Percentiles rank a stretch among this genome's conserved stretches.
These are phyloP conservation scores for Lithodes maja DNA, from an alignment of 2,888 invertebrate species.

Conservation along the genomic window DNA sequence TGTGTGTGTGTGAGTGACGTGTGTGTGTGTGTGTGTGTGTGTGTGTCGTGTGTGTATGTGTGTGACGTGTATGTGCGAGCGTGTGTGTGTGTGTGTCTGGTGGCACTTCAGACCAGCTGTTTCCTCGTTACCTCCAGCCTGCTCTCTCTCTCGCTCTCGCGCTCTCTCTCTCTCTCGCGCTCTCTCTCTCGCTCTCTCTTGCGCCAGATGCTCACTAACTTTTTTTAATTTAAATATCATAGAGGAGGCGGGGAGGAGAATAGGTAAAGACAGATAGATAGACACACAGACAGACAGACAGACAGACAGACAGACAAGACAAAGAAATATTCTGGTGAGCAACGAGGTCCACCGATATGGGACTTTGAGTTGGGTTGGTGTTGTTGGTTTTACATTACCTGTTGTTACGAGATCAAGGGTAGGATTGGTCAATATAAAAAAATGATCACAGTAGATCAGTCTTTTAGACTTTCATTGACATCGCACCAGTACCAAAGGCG, in stretches of 20 bases:
- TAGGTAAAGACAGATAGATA: too few species aligned
- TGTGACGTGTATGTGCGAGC: constrained; percentile 9
- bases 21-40: constrained; percentile 24
- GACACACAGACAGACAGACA: too few species aligned
- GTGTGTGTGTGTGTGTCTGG: constrained; percentile 14
- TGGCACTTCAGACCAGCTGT: neutral
- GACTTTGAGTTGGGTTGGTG: too few species aligned
- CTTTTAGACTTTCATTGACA: too few species aligned
- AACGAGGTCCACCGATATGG: too few species aligned
- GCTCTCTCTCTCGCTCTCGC: neutral
- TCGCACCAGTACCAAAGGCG: too few species aligned
- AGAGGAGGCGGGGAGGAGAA: neutral
- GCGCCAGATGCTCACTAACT: neutral
- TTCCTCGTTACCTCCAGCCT: neutral
- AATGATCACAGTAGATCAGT: too few species aligned
- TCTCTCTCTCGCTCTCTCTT: neutral
- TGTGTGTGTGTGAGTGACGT: neutral
- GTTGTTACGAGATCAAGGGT: too few species aligned
- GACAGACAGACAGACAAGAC: too few species aligned
- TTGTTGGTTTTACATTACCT: too few species aligned
- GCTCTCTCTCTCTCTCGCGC: neutral
- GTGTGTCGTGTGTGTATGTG: constrained; percentile 25
- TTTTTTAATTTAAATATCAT: neutral
- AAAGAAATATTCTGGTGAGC: too few species aligned
- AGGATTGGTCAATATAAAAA: too few species aligned